Conservation (phyloP, 2,113 vertebrate genomes). For the Sigmodon hispidus region DNA sequence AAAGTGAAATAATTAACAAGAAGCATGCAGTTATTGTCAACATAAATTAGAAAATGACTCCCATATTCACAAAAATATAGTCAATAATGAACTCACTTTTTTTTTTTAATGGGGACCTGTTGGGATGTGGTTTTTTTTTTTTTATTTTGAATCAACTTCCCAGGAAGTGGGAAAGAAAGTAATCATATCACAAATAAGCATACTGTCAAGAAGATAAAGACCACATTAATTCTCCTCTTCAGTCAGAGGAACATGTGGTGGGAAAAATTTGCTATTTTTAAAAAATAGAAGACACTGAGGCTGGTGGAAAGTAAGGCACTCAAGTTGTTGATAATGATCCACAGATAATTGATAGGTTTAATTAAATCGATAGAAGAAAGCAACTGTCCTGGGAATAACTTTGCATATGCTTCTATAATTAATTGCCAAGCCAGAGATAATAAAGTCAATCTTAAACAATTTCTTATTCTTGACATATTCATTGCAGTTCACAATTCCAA, state of each 20-base stretch:
- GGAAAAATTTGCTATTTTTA: slow-evolving; percentile 66
- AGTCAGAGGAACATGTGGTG: slow-evolving; percentile 61
- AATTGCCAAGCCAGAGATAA: slow-evolving; percentile 56
- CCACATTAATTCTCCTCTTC: slow-evolving; percentile 40
- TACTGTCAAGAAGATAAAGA: slow-evolving; percentile 33
- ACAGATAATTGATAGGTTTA: not conserved
- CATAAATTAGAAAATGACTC: not conserved
- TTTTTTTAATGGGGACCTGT: rapidly evolving
- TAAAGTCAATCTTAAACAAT: not conserved
- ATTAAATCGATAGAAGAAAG: not conserved
- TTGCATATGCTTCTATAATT: not conserved
- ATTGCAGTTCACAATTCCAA: slow-evolving; percentile 37
- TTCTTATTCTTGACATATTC: slow-evolving; percentile 56
- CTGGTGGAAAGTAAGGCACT: slow-evolving; percentile 59
- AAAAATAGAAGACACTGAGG: slow-evolving; percentile 71
- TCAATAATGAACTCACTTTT: not conserved
- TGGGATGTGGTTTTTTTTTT: not conserved
- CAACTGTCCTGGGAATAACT: not conserved
- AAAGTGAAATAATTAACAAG: slow-evolving; percentile 59
- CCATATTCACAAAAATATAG: not conserved
- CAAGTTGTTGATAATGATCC: not conserved
- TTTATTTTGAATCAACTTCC: not conserved
- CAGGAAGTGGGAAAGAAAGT: not conserved
- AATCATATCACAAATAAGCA: slow-evolving; percentile 32
- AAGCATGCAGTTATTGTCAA: not conserved